Base-by-base conservation (phyloP, 2,113 vertebrate species). In the Syngnathoides biaculeatus region DNA sequence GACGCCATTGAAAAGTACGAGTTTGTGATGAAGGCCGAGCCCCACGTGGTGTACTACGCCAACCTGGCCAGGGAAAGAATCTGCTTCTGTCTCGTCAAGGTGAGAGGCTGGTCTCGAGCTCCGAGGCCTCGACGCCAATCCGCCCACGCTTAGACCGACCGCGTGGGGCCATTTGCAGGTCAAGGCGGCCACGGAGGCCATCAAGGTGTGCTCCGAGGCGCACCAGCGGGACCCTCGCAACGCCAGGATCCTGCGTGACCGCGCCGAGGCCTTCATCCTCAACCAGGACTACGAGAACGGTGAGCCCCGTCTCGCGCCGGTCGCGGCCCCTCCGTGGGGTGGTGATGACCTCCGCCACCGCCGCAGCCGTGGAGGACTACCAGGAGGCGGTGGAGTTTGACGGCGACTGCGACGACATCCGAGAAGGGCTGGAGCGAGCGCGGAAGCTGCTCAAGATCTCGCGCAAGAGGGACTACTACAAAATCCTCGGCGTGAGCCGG, bases 281-380 rank as follows among this genome's bases (percentile, higher is more conserved):
- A 90, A 92, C 62, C 93, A 94, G 79, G 91, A 94, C 19, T 94
- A 93, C 15, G 92, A 93, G 74, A 93, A 92, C 87, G 93, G 93
- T 94, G 71, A 57, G 0, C 38, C 19, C 10, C 47, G 8, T 10
- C 27, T 12, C 17, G 2, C 57, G 30, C 30, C 30, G 30, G 30
- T 35, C n/a, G n/a, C n/a, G n/a, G n/a, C n/a, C n/a, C n/a, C n/a
- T n/a, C n/a, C n/a, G n/a, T n/a, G n/a, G n/a, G n/a, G n/a, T n/a
- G n/a, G n/a, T n/a, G n/a, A n/a, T n/a, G n/a, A n/a, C n/a, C n/a
- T n/a, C 0, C 1, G 1, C 24, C 24, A 17, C 19, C 13, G 3
- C 17, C 47, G 0, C 42, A 94, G 93, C 92, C 24, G 91, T 94
- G 79, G 92, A 93, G 64, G 93, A 94, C 73, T 94, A 94, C 80